Evolutionary conservation across 2,888 invertebrate species (phyloP).

Genomic region (Mythimna ferrago): DNA sequence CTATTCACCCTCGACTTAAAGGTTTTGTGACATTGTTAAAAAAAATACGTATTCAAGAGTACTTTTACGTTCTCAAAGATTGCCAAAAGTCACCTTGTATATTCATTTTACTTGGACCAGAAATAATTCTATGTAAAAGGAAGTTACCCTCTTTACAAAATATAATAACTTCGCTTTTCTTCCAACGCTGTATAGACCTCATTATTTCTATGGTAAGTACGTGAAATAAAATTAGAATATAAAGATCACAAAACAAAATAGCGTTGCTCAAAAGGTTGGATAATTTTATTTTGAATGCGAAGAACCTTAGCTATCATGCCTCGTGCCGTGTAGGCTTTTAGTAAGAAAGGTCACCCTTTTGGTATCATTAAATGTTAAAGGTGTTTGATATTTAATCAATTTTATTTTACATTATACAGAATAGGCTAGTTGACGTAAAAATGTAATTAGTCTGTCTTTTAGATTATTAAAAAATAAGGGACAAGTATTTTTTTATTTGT

Average conservation of each 20-base stretch:
- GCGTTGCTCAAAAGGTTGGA: conserved; percentile 19
- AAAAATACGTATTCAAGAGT: background rate
- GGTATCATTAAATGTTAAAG: background rate
- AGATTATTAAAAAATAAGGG: too few species aligned
- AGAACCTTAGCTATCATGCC: background rate
- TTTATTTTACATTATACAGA: background rate
- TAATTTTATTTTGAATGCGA: conserved; percentile 11
- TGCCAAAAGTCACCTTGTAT: background rate
- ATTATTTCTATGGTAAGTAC: conserved; percentile 30
- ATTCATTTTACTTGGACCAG: background rate
- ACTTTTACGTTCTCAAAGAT: background rate
- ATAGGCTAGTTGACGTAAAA: too few species aligned
- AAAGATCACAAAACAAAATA: conserved; percentile 30
- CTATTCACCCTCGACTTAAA: too few species aligned
- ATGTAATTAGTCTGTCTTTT: too few species aligned
- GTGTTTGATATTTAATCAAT: background rate
- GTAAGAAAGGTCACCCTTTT: background rate
- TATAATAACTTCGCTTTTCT: conserved; percentile 30
- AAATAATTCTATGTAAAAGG: conserved; percentile 9
- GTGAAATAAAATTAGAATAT: conserved; percentile 45
- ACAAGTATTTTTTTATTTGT: too few species aligned
- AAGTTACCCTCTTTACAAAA: conserved; percentile 4
- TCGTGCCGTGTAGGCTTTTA: background rate
- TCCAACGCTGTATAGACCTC: conserved; percentile 10
- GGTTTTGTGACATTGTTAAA: too few species aligned